phyloP scores from a whole-genome alignment of 1,140 invertebrate genomes.

The Nylanderia fulva region DNA sequence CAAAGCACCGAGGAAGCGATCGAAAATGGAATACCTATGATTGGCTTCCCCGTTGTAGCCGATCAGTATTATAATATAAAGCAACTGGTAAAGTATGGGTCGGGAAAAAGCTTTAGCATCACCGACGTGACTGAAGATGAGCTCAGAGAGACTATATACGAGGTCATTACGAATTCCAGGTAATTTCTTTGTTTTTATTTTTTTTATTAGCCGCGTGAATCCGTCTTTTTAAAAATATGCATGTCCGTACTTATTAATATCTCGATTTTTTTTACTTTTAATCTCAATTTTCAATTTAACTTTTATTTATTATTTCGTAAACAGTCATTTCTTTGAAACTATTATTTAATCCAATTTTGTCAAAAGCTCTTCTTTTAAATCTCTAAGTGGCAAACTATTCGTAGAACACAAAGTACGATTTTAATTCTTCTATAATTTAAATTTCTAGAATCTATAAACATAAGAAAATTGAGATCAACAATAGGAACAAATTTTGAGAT shows the following conservation, averaged over 20 bases:
- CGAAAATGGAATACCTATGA: conserved; percentile 5
- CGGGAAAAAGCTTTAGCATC: not conserved
- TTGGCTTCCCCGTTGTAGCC: conserved; percentile 14
- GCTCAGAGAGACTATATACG: conserved; percentile 3
- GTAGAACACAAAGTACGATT: too few species aligned
- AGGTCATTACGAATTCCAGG: conserved; percentile 28
- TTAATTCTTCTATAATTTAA: too few species aligned
- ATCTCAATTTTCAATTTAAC: too few species aligned
- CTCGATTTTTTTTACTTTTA: too few species aligned
- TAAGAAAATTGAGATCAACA: too few species aligned
- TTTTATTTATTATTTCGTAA: too few species aligned
- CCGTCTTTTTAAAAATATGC: not conserved
- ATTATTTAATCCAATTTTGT: too few species aligned
- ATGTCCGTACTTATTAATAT: not conserved
- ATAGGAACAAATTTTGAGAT: conserved; percentile 21
- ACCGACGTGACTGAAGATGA: not conserved
- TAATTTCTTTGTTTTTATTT: conserved; percentile 14
- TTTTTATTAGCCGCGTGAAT: too few species aligned
- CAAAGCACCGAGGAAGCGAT: conserved; percentile 27
- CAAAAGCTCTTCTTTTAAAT: too few species aligned
- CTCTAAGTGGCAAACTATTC: too few species aligned
- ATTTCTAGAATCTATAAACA: too few species aligned
- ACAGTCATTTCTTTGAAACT: too few species aligned
- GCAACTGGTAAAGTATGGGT: not conserved
- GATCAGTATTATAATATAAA: conserved; percentile 12